Percentiles rank a stretch among this genome's conserved stretches.
These are phyloP conservation scores for Labeo rohita DNA, from an alignment of 2,113 vertebrate species.

Conservation along the genomic window DNA sequence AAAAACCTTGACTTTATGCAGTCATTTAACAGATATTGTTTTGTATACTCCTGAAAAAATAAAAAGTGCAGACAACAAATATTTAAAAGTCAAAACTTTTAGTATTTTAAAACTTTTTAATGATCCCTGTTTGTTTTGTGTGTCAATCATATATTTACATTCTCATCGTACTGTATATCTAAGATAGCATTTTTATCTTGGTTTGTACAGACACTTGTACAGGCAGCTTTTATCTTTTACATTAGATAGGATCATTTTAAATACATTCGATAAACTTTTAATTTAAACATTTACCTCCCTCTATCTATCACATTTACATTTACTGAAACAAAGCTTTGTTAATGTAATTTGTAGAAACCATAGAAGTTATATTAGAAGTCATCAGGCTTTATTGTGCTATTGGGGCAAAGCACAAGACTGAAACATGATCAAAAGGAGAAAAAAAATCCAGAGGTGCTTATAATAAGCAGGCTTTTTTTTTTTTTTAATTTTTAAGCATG, in stretches of 20 bases:
- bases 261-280: background rate
- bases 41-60: background rate
- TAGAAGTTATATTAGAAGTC: background rate
- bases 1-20: background rate
- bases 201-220: background rate
- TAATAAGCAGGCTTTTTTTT: background rate
- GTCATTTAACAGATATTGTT: background rate
- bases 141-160: background rate
- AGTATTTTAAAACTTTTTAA: background rate
- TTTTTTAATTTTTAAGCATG: background rate
- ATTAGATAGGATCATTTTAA: background rate
- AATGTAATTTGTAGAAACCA: background rate
- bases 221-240: background rate
- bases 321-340: background rate
- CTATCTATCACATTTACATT: background rate
- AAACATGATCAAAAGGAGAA: background rate
- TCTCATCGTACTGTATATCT: background rate
- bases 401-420: background rate
- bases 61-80: background rate
- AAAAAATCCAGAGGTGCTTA: background rate
- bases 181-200: background rate
- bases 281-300: background rate
- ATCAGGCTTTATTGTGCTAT: background rate
- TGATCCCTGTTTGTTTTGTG: background rate
- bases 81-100: background rate